Base-by-base conservation (phyloP, 2,888 invertebrate species). In the Rhodophaea formosa region DNA sequence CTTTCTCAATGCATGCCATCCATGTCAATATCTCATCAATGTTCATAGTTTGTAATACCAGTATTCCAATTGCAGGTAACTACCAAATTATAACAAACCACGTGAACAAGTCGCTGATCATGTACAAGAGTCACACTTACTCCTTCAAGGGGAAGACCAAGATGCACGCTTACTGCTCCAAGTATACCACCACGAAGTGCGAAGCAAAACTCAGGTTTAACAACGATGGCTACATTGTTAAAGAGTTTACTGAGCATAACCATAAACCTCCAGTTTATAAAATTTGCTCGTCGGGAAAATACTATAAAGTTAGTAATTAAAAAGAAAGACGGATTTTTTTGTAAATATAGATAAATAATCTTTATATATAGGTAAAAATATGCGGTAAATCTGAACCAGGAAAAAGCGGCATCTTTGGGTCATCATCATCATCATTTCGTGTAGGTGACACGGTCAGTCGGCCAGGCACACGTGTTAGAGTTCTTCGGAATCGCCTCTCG, bases 121-220 rank as follows among this genome's bases (percentile, higher is more conserved):
- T 71, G 32, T n/a, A 67, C 0, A 55, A 70, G 0, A 55, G 58
- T 0, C 57, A 69, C 32, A 68, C 66, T 1, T 74, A 69, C 53
- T 60, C 63, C 7, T 65, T 65, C 23, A 69, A 68, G 1, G 67
- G 66, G 2, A 67, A 57, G 15, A 70, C 71, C 54, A 56, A 53
- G 6, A 59, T 68, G 0, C 72, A 75, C 39, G 75, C 71, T 68
- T 71, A 71, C 30, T 77, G 77, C 42, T 69, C 66, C 14, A 69
- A 63, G 15, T 69, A 67, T 14, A 53, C 69, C 0, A 59, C n/a
- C 12, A 67, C 69, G 14, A 23, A 23, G 5, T 77, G 75, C 10
- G 46, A 58, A 0, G 73, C 74, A 0, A 69, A 63, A n/a, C 45
- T 77, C 0, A 59, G 69, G 0, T 71, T 75, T 14, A 65, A 72